These are phyloP conservation scores for Pammene aurita DNA, from an alignment of 2,888 invertebrate genomes.

Conservation along the genomic window DNA sequence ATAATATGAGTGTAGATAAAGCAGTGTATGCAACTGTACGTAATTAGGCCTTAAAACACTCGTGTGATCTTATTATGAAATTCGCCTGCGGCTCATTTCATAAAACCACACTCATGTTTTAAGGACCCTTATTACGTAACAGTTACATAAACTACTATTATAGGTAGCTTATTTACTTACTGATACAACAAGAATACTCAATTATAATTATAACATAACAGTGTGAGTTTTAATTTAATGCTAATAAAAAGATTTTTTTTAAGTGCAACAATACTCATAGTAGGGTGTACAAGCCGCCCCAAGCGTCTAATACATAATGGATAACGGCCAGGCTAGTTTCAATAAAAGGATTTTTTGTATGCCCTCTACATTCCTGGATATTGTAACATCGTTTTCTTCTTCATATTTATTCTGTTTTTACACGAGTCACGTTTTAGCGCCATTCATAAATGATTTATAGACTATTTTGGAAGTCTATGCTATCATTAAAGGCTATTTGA, in stretches of 20 bases:
- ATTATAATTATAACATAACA: too few species aligned
- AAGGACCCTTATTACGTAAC: too few species aligned
- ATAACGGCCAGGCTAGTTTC: constrained; percentile 77
- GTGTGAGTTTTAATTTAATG: too few species aligned
- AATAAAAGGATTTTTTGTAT: constrained; percentile 81
- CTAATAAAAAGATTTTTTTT: not conserved
- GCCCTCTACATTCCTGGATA: constrained; percentile 63
- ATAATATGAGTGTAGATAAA: too few species aligned
- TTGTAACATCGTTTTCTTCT: constrained; percentile 67
- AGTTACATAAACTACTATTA: too few species aligned
- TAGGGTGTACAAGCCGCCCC: constrained; percentile 43
- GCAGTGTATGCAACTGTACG: too few species aligned
- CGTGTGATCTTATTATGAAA: too few species aligned
- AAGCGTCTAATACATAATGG: constrained; percentile 77
- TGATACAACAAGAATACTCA: too few species aligned
- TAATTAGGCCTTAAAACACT: too few species aligned
- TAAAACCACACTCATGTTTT: too few species aligned
- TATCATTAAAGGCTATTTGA: constrained; percentile 28
- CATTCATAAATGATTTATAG: constrained; percentile 50
- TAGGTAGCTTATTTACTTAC: too few species aligned
- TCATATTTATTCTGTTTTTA: constrained; percentile 67
- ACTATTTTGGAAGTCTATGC: constrained; percentile 35
- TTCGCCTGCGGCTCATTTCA: too few species aligned
- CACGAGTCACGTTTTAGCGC: constrained; percentile 64
- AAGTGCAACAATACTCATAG: constrained; percentile 21